Evolutionary conservation across 2,797 vertebrate genomes (phyloP), one percentile per base, ranked within the genome.

Genomic region (Gallirallus australis): DNA sequence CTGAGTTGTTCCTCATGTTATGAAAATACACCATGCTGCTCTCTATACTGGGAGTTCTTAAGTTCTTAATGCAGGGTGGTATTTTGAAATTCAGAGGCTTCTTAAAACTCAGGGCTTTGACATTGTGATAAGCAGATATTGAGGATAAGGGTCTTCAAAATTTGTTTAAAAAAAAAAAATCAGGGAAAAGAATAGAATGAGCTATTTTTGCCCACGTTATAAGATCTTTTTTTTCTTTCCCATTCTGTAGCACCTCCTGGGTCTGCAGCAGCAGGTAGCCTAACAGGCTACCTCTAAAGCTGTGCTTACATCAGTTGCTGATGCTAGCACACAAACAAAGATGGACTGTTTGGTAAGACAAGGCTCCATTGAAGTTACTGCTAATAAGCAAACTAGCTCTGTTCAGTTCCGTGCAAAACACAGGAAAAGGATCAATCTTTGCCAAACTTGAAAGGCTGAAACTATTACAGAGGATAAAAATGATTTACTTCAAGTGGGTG

Each of bases 311-410:
- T 89, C 72, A 76, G 0, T 69, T 84, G 50, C 78, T 90, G 91
- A 47, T 85, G 45, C 56, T 86, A 42, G 37, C 52, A 40, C 72
- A 93, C 92, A 96, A 87, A 89, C 54, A 89, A 90, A 96, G 95
- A 96, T 95, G 60, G 71, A 92, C 96, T 97, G 94, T 97, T 96
- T 78, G 69, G 90, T 82, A 84, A 91, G 87, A 97, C 96, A 97
- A 95, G 90, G 84, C 86, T 91, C 60, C 86, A 86, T 95, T 97
- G 96, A 98, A 95, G 79, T 93, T 91, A 33, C 70, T 96, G 70
- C 82, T 97, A 92, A 85, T 94, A 90, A 93, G 87, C 84, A 88
- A 90, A 85, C 89, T 57, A 87, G 75, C 64, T 86, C 60, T 94
- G 86, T 94, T 97, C 92, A 65, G 56, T 78, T 72, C 60, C 24